Base-by-base conservation (phyloP, 2,797 vertebrate species). In the Bothrops alternatus region DNA sequence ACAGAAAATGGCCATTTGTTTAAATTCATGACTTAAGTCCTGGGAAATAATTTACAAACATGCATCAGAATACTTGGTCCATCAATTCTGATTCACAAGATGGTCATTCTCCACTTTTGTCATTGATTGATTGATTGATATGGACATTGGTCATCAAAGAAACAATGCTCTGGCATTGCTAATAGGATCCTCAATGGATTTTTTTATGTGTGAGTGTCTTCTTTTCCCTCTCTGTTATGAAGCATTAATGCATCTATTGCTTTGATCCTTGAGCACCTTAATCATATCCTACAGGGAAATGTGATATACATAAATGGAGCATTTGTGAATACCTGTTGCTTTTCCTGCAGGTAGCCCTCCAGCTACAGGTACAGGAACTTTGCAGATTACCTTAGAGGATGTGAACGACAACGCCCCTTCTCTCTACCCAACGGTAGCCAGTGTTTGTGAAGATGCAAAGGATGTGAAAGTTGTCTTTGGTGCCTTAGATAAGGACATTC, bases 331-430 rank as follows among this genome's bases (percentile, higher is more conserved):
- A 26, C 65, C 10, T 60, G 5, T 89, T 95, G 90, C 61, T 10
- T 93, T 93, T 87, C 32, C 32, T 55, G 0, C 20, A 99, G 99
- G 99, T 92, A 98, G 95, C 95, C 99, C 99, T 86, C 98, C 98
- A 0, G 99, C 99, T 6, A 99, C 99, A 0, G 99, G 99, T 0
- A 99, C 99, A 0, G 99, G 99, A 63, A 99, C 99, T 0, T 94
- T 99, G 96, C 97, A 99, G 94, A 98, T 99, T 89, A 97, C 97
- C 14, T 96, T 99, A 97, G 98, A 99, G 65, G 99, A 99, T 32
- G 98, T 98, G 95, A 99, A 99, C 1, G 99, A 99, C 96, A 99
- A 99, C 0, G 98, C 98, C 1, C 99, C 99, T 5, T 98, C 98
- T 53, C 98, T 99, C 86, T 98, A 98, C 50, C 99, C 99, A 16